These are phyloP conservation scores for Scolopax mira DNA, from an alignment of 2,113 vertebrate species.

Conservation along the genomic window DNA sequence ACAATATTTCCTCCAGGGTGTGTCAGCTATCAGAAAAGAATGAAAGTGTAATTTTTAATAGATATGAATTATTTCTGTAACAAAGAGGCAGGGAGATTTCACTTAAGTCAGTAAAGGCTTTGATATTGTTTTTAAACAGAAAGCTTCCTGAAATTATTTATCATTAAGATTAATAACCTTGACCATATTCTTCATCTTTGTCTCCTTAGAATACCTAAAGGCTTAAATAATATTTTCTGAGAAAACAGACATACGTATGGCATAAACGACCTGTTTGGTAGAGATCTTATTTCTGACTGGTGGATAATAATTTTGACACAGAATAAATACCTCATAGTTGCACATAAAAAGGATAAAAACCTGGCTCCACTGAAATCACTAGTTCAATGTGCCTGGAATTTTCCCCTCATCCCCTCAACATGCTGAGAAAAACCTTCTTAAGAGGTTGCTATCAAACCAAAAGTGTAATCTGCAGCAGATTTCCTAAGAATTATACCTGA, in stretches of 20 bases:
- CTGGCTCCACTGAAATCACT: background rate
- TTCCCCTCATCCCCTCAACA: background rate
- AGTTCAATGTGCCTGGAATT: background rate
- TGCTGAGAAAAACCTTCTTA: background rate
- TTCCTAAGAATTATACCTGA: background rate
- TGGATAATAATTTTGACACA: background rate
- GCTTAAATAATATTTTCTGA: background rate
- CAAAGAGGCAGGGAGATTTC: background rate
- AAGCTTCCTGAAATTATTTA: background rate
- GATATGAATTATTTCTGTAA: background rate
- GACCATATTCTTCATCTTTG: background rate
- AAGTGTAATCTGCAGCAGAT: background rate
- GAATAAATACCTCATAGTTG: background rate
- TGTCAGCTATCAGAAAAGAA: background rate
- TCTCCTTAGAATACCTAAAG: background rate
- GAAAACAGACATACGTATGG: background rate
- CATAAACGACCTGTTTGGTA: background rate
- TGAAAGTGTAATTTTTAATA: background rate
- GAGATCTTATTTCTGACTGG: background rate
- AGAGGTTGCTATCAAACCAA: background rate
- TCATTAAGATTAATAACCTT: background rate
- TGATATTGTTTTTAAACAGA: background rate
- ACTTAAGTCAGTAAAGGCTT: background rate
- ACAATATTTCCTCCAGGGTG: background rate
- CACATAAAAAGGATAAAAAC: background rate